Evolutionary conservation across 1,140 invertebrate genomes (phyloP), one percentile per base, ranked within the genome.

Genomic region (Dreissena rostriformis): DNA sequence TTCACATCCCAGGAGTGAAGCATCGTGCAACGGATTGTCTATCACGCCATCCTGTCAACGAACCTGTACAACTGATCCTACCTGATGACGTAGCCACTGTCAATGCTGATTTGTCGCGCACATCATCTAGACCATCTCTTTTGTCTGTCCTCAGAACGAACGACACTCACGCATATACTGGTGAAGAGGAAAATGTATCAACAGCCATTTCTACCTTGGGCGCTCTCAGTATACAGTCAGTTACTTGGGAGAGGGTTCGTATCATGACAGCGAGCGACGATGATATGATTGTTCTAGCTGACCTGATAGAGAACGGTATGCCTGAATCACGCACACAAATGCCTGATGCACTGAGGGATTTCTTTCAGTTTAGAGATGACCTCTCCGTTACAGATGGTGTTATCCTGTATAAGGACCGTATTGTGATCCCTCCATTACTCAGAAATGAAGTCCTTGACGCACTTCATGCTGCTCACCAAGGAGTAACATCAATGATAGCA

Each of bases 401-500:
- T 2, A 76, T 87, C 11, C 29, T 86, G 0, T 85, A 86, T 78
- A 82, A 86, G 24, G 67, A 85, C 29, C 53, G 84, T n/a, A 29
- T 77, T 22, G 73, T 83, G n/a, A 85, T 73, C 14, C 68, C 51
- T 19, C 67, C 49, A 7, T 51, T 76, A 10, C 82, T 79, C 15
- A 72, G 75, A 29, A 0, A n/a, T 6, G 53, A 65, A 22, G 55
- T 76, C 12, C 39, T 72, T 22, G 70, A 72, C 17, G 17, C 82
- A 5, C 67, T 84, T 1, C 86, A 89, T 53, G 63, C 86, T 17
- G 86, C 84, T 0, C 88, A 86, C 28, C 88, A 86, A 80, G 86
- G 86, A 12, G 65, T 82, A 10, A 39, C 82, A 1, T 63, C 61
- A n/a, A 88, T 88, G 86, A 72, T 24, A 11, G 19, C 66, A 24